A percentile compares a stretch with the other conserved stretches of the same genome.
phyloP scores from a whole-genome alignment of 2,888 invertebrate genomes.

The Dolichopus griseipennis region DNA sequence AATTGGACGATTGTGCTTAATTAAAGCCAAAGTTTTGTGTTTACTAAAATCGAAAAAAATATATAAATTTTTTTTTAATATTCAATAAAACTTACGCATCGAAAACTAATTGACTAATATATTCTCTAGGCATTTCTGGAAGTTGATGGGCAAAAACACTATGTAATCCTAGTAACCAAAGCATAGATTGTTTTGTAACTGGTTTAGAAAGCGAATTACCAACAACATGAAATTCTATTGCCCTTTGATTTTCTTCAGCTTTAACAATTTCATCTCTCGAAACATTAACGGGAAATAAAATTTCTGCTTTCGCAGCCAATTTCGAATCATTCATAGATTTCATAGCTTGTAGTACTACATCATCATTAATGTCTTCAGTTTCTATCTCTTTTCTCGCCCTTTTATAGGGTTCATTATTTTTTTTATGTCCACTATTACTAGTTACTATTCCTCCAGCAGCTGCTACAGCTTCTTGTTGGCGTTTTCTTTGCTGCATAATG shows the following conservation, averaged over 20 bases:
- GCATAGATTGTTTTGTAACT: slow-evolving; percentile 81
- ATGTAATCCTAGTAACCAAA: slow-evolving; percentile 76
- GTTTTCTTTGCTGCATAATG: slow-evolving; percentile 38
- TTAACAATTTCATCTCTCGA: slow-evolving; percentile 88
- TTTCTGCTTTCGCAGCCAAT: slow-evolving; percentile 51
- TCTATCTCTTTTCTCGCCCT: slow-evolving; percentile 41
- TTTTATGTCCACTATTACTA: background rate
- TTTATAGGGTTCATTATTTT: slow-evolving; percentile 27
- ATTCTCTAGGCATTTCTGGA: slow-evolving; percentile 95
- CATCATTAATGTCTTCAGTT: slow-evolving; percentile 62
- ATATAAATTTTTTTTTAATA: background rate
- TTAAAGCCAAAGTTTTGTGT: slow-evolving; percentile 83
- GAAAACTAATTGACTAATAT: slow-evolving; percentile 89
- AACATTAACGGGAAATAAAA: slow-evolving; percentile 69
- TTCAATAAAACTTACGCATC: slow-evolving; percentile 63
- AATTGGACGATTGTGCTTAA: slow-evolving; percentile 86
- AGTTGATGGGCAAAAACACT: slow-evolving; percentile 93
- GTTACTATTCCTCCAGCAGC: slow-evolving; percentile 29
- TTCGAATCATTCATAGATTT: slow-evolving; percentile 75
- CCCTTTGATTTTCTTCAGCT: slow-evolving; percentile 76
- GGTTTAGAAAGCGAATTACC: slow-evolving; percentile 79
- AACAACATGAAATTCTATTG: slow-evolving; percentile 89
- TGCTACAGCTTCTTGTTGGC: slow-evolving; percentile 33
- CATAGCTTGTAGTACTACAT: slow-evolving; percentile 71
- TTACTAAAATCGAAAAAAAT: slow-evolving; percentile 52